These are phyloP conservation scores for Atherinosoma microstoma DNA, from an alignment of 2,797 vertebrate species.

Conservation along the genomic window DNA sequence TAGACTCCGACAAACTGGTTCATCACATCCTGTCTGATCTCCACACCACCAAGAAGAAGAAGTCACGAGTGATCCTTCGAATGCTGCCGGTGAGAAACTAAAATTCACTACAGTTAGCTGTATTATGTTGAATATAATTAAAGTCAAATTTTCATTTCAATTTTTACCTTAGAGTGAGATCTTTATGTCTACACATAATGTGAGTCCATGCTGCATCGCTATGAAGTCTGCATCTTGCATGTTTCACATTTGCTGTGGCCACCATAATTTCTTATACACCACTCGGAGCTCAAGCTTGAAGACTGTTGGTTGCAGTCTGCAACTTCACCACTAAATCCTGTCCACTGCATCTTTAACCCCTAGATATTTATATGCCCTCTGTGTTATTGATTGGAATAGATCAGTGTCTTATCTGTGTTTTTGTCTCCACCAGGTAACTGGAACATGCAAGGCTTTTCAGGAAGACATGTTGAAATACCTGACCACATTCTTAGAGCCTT, in stretches of 20 bases:
- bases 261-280: not conserved
- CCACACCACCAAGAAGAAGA: constrained; percentile 91
- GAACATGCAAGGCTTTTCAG: constrained; percentile 93
- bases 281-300: not conserved
- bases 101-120: not conserved
- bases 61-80: constrained; percentile 90
- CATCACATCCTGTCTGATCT: constrained; percentile 94
- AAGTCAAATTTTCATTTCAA: not conserved
- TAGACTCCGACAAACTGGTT: constrained; percentile 92
- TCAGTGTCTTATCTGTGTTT: not conserved
- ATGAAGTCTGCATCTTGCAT: not conserved
- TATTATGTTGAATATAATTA: not conserved
- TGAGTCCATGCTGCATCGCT: not conserved
- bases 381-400: not conserved
- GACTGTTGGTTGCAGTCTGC: not conserved
- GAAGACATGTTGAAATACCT: constrained; percentile 94
- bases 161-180: too few relatives aligned
- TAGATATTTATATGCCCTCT: not conserved
- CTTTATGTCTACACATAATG: too few relatives aligned
- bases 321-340: not conserved
- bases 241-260: not conserved
- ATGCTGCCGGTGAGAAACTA: constrained; percentile 90
- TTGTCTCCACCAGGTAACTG: constrained; percentile 76
- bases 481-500: constrained; percentile 90
- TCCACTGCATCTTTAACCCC: not conserved